Base-by-base conservation (phyloP, 1,140 invertebrate species). In the Charaxes varanes region DNA sequence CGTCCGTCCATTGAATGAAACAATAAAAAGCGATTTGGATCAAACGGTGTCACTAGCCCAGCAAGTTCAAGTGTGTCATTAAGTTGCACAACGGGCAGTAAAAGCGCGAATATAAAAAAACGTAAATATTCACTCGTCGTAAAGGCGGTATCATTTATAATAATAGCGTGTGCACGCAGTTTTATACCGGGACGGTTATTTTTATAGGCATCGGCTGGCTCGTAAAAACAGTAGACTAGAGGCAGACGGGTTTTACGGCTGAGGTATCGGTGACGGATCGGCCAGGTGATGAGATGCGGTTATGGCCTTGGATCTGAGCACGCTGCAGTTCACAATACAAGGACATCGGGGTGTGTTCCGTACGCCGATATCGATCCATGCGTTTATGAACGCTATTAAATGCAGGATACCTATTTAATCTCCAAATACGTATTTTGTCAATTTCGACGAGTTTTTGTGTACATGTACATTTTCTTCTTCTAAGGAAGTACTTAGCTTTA, bases 21-120 rank as follows among this genome's bases (percentile, higher is more conserved):
- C 74, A 82, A 82, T 79, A 79, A 82, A 77, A 73, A 59, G 62
- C 61, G 74, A 77, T 79, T 77, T 68, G 69, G 59, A 78, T 81
- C 77, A 77, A 71, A 77, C 60, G 60, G 73, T 81, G 74, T 77
- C 77, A 77, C 74, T 79, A 72, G 70, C 62, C 62, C 53, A 38
- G 35, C 72, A 82, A 82, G 78, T 82, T 82, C 78, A 82, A 79
- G 78, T 65, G 57, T 62, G 67, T 64, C 60, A 73, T 82, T 73
- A 79, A 73, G 63, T 78, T 78, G 63, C 65, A 77, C 61, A 78
- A 78, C 64, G 57, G 51, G 58, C 69, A 61, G 72, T 80, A 73
- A 80, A 77, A 62, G 54, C 51, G 61, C 58, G 67, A 57, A 67
- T n/a, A n/a, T n/a, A 68, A 72, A 68, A 76, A 71, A 73, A 67